phyloP scores from a whole-genome alignment of 2,797 vertebrate genomes.

The Galaxias olidus region DNA sequence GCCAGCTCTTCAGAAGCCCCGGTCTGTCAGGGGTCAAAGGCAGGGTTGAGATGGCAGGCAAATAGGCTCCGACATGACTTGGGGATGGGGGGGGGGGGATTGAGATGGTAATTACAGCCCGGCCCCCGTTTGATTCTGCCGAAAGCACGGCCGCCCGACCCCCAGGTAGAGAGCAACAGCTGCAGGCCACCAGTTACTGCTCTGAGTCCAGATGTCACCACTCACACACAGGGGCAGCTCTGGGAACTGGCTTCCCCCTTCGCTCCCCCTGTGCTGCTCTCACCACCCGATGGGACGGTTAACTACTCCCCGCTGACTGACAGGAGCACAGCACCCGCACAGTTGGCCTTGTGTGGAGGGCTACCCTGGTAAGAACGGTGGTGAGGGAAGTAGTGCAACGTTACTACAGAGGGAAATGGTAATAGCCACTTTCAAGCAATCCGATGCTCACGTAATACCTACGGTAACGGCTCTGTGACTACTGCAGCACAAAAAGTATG shows the following conservation, averaged over 20 bases:
- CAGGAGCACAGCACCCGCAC: not conserved
- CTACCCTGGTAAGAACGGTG: conserved; percentile 5
- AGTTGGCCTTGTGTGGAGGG: conserved; percentile 11
- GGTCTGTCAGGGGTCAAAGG: conserved; percentile 25
- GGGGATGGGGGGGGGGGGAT: conserved; percentile 3
- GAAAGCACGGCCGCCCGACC: conserved; percentile 19
- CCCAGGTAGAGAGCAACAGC: conserved; percentile 52
- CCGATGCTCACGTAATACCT: too few species aligned
- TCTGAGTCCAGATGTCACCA: conserved; percentile 53
- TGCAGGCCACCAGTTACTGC: conserved; percentile 38
- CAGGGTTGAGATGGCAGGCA: conserved; percentile 1
- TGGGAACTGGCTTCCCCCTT: conserved; percentile 1
- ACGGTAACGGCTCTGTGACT: too few species aligned
- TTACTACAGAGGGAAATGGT: not conserved
- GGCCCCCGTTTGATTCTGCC: conserved; percentile 51
- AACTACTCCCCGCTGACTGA: not conserved
- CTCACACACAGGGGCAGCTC: conserved; percentile 16
- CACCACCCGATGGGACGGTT: conserved; percentile 2
- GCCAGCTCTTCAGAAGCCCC: conserved; percentile 5
- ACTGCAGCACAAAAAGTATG: too few species aligned
- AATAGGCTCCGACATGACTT: conserved; percentile 6
- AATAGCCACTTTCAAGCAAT: too few species aligned
- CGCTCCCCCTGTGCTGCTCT: not conserved
- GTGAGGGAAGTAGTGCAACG: not conserved
- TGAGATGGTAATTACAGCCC: conserved; percentile 51